Conservation (phyloP, 2,888 invertebrate genomes). For the Anaspis maculata region DNA sequence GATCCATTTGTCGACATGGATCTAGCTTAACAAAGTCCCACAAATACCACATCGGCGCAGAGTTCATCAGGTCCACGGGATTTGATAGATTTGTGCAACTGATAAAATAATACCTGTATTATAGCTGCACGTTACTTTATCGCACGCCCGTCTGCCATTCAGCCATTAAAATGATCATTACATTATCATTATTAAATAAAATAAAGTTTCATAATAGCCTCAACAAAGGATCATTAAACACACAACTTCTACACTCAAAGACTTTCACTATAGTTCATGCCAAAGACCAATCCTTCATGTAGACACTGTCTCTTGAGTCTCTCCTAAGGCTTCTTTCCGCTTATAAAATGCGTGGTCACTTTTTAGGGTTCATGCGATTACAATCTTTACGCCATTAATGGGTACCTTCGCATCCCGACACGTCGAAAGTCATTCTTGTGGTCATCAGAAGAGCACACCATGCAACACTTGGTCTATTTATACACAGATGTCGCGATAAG, state of each 20-base stretch:
- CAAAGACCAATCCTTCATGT: no score
- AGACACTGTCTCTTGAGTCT: no score
- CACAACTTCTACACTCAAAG: not conserved
- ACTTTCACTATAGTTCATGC: no score
- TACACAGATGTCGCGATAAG: constrained; percentile 18
- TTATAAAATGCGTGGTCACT: no score
- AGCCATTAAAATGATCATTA: constrained; percentile 18
- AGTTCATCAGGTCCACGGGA: no score
- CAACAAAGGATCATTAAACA: constrained; percentile 9
- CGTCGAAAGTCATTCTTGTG: constrained; percentile 17
- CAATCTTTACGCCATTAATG: constrained; percentile 14
- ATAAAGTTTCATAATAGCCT: constrained; percentile 4
- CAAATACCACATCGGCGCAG: no score
- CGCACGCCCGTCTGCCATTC: constrained; percentile 11
- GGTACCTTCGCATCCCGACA: constrained; percentile 15
- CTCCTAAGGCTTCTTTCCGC: no score
- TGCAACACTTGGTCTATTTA: constrained; percentile 12
- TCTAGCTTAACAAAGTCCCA: no score
- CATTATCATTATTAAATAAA: constrained; percentile 8
- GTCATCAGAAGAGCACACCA: constrained; percentile 10
- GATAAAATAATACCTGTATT: constrained; percentile 13
- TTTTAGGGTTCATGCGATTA: not conserved
- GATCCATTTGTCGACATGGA: no score
- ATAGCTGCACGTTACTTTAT: constrained; percentile 8
- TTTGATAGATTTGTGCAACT: constrained; percentile 12